These are phyloP conservation scores for Coregonus clupeaformis DNA, from an alignment of 2,113 vertebrate genomes.

Conservation along the genomic window DNA sequence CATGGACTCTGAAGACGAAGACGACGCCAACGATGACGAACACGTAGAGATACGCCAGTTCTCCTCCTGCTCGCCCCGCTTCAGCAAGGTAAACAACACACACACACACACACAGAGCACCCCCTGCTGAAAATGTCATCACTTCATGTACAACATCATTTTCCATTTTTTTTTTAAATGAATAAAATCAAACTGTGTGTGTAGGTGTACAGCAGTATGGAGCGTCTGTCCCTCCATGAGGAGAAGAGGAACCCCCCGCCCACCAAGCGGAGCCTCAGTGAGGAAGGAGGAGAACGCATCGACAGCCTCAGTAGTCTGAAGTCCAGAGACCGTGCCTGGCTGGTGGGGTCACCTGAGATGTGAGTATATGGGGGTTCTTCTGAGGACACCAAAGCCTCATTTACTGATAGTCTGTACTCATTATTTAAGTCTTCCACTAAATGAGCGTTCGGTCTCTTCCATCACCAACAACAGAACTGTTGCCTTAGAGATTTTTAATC, in stretches of 20 bases:
- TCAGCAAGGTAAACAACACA: conserved; percentile 84
- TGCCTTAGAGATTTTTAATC: too few relatives aligned
- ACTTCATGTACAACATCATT: background rate
- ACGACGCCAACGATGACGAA: conserved; percentile 94
- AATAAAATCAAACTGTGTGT: background rate
- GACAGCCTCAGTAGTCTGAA: conserved; percentile 83
- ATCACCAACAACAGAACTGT: too few relatives aligned
- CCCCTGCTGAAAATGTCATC: background rate
- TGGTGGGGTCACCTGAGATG: conserved; percentile 96
- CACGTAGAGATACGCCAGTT: conserved; percentile 93
- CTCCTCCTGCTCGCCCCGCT: conserved; percentile 94
- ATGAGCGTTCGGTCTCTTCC: too few relatives aligned
- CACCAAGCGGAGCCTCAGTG: conserved; percentile 92
- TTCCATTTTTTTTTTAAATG: too few relatives aligned
- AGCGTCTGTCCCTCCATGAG: conserved; percentile 90
- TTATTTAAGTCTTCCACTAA: too few relatives aligned
- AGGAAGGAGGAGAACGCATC: conserved; percentile 86
- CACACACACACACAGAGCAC: background rate
- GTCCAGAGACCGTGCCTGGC: conserved; percentile 87
- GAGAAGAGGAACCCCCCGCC: conserved; percentile 87
- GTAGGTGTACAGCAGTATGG: conserved; percentile 98
- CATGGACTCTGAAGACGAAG: conserved; percentile 93
- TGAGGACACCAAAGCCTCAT: too few relatives aligned
- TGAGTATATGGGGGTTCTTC: conserved; percentile 55
- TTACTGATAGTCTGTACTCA: too few relatives aligned